Base-by-base conservation (phyloP, 1,140 invertebrate genomes). In the Trichomalopsis sarcophagae region DNA sequence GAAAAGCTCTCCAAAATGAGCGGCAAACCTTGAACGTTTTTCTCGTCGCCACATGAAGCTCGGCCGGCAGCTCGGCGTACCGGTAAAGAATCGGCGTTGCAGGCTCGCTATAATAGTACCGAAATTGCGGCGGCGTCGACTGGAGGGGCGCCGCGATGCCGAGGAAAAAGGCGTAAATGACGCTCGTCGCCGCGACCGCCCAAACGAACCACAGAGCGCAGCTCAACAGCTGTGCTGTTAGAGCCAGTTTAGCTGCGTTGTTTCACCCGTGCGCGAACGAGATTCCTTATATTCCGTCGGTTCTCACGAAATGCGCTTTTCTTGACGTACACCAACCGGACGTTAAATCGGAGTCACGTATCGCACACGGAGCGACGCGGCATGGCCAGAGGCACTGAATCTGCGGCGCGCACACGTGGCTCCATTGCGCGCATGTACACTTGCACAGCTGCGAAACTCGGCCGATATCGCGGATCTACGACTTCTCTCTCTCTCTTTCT, bases 141-240 rank as follows among this genome's bases (percentile, higher is more conserved):
- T 73, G 91, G 84, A 62, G 55, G 62, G 91, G 91, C 86, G 88
- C 81, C 77, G 87, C 85, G 85, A 92, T 84, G n/a, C 92, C 92
- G 30, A 92, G 87, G 40, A 92, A 89, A 87, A 92, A 93, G 71
- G 91, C 91, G 83, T 91, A 91, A 86, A 66, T 85, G 77, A 91
- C 73, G 62, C 88, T 81, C 14, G 92, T 30, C 21, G 89, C 88
- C 17, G 88, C 87, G 82, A 88, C 86, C 68, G 85, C 90, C 92
- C 92, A 92, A 44, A 89, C 80, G 84, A 88, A 92, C 91, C 90
- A 91, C 89, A 92, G 88, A 79, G 87, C 85, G 90, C 90, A 92
- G 88, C 90, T 89, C 87, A 92, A 87, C 81, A 90, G 83, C 89
- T 90, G 89, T 86, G 87, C 76, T 44, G 40, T 30, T 27, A 87